phyloP scores from a whole-genome alignment of 2,888 invertebrate genomes.

The Pristionchus maxplancki region DNA sequence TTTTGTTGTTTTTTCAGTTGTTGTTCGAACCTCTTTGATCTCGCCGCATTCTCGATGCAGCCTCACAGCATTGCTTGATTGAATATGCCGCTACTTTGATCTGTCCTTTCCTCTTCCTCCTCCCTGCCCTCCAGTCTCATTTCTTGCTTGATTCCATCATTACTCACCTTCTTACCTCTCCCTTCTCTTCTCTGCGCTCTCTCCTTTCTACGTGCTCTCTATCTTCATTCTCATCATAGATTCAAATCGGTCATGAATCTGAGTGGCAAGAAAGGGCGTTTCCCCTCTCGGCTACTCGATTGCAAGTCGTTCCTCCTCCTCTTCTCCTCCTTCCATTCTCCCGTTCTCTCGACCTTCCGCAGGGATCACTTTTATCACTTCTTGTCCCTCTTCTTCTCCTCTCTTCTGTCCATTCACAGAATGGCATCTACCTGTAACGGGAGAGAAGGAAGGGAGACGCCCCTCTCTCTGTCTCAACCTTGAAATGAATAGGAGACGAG shows the following conservation, averaged over 20 bases:
- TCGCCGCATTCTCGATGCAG: neutral
- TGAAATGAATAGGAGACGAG: constrained; percentile 16
- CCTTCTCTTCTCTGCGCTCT: constrained; percentile 37
- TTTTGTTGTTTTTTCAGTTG: neutral
- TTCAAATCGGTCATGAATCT: constrained; percentile 16
- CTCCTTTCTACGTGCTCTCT: constrained; percentile 41
- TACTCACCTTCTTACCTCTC: constrained; percentile 45
- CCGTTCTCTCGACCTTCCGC: constrained; percentile 15
- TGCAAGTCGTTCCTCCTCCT: neutral
- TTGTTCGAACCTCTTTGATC: neutral
- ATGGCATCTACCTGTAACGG: neutral
- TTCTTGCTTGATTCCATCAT: constrained; percentile 2
- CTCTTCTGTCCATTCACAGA: neutral
- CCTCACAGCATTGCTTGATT: neutral
- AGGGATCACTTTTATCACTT: constrained; percentile 27
- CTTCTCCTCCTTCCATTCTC: constrained; percentile 12
- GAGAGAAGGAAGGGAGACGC: neutral
- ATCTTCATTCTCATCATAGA: constrained; percentile 31
- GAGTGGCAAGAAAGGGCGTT: constrained; percentile 1
- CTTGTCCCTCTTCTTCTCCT: neutral
- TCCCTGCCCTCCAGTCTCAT: constrained; percentile 32
- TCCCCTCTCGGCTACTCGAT: constrained; percentile 20
- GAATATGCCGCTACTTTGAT: neutral
- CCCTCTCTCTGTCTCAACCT: neutral
- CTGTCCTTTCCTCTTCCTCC: neutral